Evolutionary conservation across 2,797 vertebrate genomes (phyloP), one percentile per base, ranked within the genome.

Genomic region (Eleutherodactylus coqui): DNA sequence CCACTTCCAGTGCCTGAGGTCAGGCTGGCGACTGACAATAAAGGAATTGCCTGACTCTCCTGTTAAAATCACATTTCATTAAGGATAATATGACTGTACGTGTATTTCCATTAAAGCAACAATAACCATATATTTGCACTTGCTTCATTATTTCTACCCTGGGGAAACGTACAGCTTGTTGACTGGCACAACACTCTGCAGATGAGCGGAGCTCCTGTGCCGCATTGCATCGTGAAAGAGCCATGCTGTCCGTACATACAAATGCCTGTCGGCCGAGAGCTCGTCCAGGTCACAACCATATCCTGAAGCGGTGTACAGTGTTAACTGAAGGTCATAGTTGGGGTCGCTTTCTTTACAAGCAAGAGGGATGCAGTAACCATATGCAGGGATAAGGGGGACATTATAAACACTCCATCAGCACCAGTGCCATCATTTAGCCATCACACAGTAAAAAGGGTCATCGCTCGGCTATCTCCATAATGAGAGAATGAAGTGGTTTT

Each of bases 31-130:
- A 98, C 92, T 0, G 96, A 96, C 89, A 96, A 86, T 47, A 97
- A 88, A 0, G 96, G 97, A 87, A 96, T 92, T 24, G 96, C 96
- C 85, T 97, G 97, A 91, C 95, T 96, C 90, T 96, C 97, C 97
- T 94, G 53, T 1, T 1, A 19, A n/a, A n/a, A 79, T 53, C 9
- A 78, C 73, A 84, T 5, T 2, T 8, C 41, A 79, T 43, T 27
- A 21, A 73, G 3, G 14, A 19, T 73, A 45, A 45, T 72, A 43
- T 4, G 7, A 67, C 2, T 36, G 16, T 19, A 29, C 1, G 19
- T 0, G 60, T 62, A 7, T 60, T 29, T 60, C n/a, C 4, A 60
- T 29, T 27, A 60, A 27, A 60, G 58, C 24, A 14, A 4, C n/a
- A 60, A 29, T 60, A 27, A 60, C 58, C 24, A 29, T n/a, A n/a